These are phyloP conservation scores for Montipora foliosa DNA, from an alignment of 64 coral and sea anemone species.

Conservation along the genomic window DNA sequence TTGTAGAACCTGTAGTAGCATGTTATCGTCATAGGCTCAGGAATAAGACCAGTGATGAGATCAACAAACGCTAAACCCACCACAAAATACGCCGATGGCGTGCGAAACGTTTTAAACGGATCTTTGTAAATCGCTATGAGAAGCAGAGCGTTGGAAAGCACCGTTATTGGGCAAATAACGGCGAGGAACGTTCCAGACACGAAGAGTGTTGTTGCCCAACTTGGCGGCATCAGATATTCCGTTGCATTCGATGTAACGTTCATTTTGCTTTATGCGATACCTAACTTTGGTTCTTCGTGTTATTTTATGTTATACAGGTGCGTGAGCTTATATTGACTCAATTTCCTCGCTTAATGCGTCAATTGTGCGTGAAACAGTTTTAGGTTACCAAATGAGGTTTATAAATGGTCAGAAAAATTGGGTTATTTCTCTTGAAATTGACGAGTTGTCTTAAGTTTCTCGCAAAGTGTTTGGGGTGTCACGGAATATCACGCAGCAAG, in stretches of 20 bases:
- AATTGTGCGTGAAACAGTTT: no score
- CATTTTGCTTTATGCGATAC: not conserved
- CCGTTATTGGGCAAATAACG: conserved; percentile 56
- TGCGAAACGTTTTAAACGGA: conserved; percentile 76
- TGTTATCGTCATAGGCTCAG: conserved; percentile 45
- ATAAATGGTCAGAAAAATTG: no score
- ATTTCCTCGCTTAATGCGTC: no score
- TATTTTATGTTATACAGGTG: no score
- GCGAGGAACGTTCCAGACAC: conserved; percentile 47
- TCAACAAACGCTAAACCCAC: conserved; percentile 68
- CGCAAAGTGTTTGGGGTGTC: no score
- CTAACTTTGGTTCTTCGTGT: no score
- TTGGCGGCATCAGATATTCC: not conserved
- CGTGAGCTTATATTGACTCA: no score
- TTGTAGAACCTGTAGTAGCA: conserved; percentile 71
- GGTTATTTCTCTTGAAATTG: no score
- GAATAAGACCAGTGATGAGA: conserved; percentile 60
- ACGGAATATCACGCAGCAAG: no score
- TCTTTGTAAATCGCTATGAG: conserved; percentile 68
- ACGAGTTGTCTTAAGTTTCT: no score
- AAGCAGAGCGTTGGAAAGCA: conserved; percentile 56
- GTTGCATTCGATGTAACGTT: not conserved
- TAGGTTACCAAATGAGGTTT: no score
- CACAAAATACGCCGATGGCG: conserved; percentile 74
- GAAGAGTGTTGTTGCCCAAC: not conserved